phyloP scores from a whole-genome alignment of 2,797 vertebrate species.

The Paramormyrops hopkinsi region DNA sequence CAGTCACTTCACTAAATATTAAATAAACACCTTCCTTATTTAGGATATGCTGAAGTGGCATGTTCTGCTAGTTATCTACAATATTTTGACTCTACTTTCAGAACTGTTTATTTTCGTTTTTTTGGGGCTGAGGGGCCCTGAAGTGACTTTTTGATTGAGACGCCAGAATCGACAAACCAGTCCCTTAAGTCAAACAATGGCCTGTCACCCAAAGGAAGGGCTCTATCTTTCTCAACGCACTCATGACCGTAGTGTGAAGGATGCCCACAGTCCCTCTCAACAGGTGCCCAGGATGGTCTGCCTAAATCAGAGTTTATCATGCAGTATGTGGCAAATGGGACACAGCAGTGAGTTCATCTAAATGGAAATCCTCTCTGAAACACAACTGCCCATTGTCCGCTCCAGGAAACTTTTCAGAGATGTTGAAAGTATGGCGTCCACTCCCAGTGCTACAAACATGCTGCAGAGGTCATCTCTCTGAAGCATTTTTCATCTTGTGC shows the following conservation, averaged over 20 bases:
- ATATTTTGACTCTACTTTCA: background rate
- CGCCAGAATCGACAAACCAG: background rate
- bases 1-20: background rate
- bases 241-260: background rate
- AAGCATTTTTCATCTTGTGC: background rate
- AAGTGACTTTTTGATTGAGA: background rate
- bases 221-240: background rate
- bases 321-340: background rate
- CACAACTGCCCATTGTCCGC: background rate
- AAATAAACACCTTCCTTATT: background rate
- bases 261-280: background rate
- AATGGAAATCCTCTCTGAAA: constrained; percentile 17
- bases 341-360: background rate
- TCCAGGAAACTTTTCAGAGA: background rate
- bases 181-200: background rate
- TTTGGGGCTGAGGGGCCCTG: background rate
- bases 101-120: background rate
- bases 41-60: background rate
- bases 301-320: constrained; percentile 3
- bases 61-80: background rate
- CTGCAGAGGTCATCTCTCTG: background rate
- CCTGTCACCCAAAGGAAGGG: background rate
- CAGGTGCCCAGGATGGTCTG: background rate
- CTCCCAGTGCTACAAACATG: background rate
- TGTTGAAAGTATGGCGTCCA: background rate